Evolutionary conservation across 2,797 vertebrate genomes (phyloP), one percentile per base, ranked within the genome.

Genomic region (Austrolebias charrua): DNA sequence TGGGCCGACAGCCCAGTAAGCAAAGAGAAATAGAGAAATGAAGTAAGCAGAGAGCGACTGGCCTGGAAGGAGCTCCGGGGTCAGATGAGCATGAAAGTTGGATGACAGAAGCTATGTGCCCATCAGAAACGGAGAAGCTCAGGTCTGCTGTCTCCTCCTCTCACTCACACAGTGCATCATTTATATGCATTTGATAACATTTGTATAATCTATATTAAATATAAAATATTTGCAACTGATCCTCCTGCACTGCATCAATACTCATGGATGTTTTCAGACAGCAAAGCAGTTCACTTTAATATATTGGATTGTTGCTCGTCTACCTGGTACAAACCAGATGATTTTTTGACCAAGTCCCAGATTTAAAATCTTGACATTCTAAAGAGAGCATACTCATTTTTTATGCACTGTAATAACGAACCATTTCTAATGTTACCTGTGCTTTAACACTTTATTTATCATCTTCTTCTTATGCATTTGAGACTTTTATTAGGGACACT

Each of bases 1-100:
- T 82, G 83, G 76, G 82, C 82, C 76, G 86, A 86, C 85, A 85
- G 88, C 89, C 86, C 82, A 83, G 80, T 78, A 78, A 83, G 86
- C 75, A 80, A 68, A 67, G 73, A 81, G 80, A 64, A 71, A 75
- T 78, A 69, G 69, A 78, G 62, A 80, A 84, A 75, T 78, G 79
- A 84, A 86, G 75, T 46, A 79, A 78, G 75, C 78, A 66, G 62
- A 81, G 70, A 83, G 75, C 60, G 66, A 80, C 66, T 40, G 63
- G 83, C 57, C 76, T 71, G 69, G 54, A 76, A 84, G 82, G 76
- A 69, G 81, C 73, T 76, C 71, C 46, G 66, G 62, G 87, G 83
- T 81, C 75, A 81, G 79, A 82, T 40, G 77, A 87, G 83, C 44
- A 55, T 87, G 85, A 90, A 86, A 42, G 68, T 73, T 55, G 54